Evolutionary conservation across 2,113 vertebrate species (phyloP).

Genomic region (Columba janthina): DNA sequence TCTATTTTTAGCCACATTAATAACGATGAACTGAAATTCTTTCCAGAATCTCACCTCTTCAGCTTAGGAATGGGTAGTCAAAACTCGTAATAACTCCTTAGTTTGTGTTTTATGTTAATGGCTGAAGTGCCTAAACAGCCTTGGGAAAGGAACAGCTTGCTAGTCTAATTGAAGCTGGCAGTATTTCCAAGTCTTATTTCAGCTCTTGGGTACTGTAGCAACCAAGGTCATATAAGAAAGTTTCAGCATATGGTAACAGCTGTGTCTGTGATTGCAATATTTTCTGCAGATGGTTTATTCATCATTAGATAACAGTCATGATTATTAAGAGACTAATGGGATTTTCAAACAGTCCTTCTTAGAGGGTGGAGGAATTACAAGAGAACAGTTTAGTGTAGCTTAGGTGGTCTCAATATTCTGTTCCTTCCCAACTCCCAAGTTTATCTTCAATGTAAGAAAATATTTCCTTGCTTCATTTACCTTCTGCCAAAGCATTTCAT

Average conservation of each 20-base stretch:
- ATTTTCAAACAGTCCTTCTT: slow-evolving; percentile 16
- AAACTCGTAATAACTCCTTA: slow-evolving; percentile 68
- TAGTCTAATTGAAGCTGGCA: slow-evolving; percentile 75
- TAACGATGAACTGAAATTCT: slow-evolving; percentile 69
- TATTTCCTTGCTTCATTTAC: neutral
- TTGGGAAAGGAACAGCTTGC: slow-evolving; percentile 73
- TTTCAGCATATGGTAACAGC: slow-evolving; percentile 39
- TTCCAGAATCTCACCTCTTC: slow-evolving; percentile 75
- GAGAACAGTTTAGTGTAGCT: neutral
- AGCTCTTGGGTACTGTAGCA: slow-evolving; percentile 66
- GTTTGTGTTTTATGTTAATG: slow-evolving; percentile 69
- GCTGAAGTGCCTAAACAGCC: slow-evolving; percentile 61
- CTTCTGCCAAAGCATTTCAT: neutral
- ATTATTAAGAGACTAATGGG: slow-evolving; percentile 58
- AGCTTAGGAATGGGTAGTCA: slow-evolving; percentile 68
- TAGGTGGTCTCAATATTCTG: neutral
- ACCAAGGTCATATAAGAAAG: slow-evolving; percentile 75
- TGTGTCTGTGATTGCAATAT: slow-evolving; percentile 18
- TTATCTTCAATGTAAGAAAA: neutral
- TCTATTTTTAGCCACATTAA: slow-evolving; percentile 66
- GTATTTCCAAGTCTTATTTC: slow-evolving; percentile 66
- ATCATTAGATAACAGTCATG: slow-evolving; percentile 53
- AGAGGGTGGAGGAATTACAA: slow-evolving; percentile 2
- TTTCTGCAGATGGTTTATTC: slow-evolving; percentile 60
- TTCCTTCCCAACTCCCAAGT: neutral